These are phyloP conservation scores for Glandiceps talaboti DNA, from an alignment of 53 echinoderm and acorn worm species.

Conservation along the genomic window DNA sequence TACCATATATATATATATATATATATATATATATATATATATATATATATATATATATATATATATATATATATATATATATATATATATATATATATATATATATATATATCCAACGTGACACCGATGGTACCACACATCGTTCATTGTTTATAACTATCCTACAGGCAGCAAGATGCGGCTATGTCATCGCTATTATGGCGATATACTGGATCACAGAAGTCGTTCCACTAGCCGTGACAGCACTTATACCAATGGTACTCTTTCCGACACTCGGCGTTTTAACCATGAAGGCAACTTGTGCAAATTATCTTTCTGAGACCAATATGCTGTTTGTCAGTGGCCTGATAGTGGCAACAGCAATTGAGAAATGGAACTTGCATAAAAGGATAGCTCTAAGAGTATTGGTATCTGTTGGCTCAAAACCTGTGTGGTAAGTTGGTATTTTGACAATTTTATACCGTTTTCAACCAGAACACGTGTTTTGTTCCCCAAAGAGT, in stretches of 20 bases:
- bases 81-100: conserved; percentile 6
- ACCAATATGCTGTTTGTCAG: conserved; percentile 71
- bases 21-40: background rate
- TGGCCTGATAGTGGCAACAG: conserved; percentile 69
- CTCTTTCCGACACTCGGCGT: conserved; percentile 85
- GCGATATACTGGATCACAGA: conserved; percentile 81
- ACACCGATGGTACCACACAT: conserved; percentile 6
- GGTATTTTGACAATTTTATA: background rate
- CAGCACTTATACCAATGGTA: conserved; percentile 76
- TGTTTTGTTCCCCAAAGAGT: no score
- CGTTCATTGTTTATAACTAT: no score
- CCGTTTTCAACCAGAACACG: background rate
- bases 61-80: conserved; percentile 3
- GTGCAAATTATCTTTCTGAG: conserved; percentile 77
- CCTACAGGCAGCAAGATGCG: conserved; percentile 39
- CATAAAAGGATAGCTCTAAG: conserved; percentile 73
- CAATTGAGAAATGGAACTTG: conserved; percentile 75
- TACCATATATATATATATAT: no score
- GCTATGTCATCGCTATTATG: conserved; percentile 72
- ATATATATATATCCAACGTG: conserved; percentile 13
- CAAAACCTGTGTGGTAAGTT: conserved; percentile 73
- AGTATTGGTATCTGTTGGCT: conserved; percentile 60
- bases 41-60: conserved; percentile 7
- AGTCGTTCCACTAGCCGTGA: conserved; percentile 70
- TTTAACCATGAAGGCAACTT: conserved; percentile 50